Evolutionary conservation across 2,797 vertebrate genomes (phyloP).

Genomic region (Typhlichthys eigenmanni): DNA sequence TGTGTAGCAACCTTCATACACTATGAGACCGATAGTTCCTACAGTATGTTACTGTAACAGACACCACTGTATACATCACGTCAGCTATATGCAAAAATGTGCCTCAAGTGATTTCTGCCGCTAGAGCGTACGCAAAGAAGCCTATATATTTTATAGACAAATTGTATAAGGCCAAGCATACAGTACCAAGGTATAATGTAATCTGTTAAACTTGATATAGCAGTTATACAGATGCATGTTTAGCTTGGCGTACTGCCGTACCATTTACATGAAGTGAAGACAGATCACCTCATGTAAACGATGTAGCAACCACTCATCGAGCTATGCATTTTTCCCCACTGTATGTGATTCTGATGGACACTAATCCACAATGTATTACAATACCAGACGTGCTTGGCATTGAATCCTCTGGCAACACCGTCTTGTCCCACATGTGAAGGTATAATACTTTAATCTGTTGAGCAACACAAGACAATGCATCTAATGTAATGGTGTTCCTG

Average conservation of each 20-base stretch:
- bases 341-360: slow-evolving; percentile 6
- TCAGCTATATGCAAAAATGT: too few species aligned
- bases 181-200: slow-evolving; percentile 7
- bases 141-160: neutral
- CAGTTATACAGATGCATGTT: slow-evolving; percentile 21
- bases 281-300: slow-evolving; percentile 33
- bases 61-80: too few species aligned
- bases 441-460: too few species aligned
- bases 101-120: too few species aligned
- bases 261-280: slow-evolving; percentile 31
- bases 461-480: too few species aligned
- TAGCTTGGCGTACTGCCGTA: slow-evolving; percentile 24
- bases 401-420: too few species aligned
- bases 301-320: slow-evolving; percentile 29
- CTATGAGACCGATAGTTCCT: too few species aligned
- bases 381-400: neutral
- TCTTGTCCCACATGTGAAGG: too few species aligned
- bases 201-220: slow-evolving; percentile 25
- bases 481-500: too few species aligned
- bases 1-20: too few species aligned
- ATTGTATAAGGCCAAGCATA: slow-evolving; percentile 23
- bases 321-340: slow-evolving; percentile 4
- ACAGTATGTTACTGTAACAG: too few species aligned
- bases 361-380: slow-evolving; percentile 12
- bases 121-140: too few species aligned